phyloP scores from a whole-genome alignment of 2,888 invertebrate species.

The Chrysolina oricalcia region DNA sequence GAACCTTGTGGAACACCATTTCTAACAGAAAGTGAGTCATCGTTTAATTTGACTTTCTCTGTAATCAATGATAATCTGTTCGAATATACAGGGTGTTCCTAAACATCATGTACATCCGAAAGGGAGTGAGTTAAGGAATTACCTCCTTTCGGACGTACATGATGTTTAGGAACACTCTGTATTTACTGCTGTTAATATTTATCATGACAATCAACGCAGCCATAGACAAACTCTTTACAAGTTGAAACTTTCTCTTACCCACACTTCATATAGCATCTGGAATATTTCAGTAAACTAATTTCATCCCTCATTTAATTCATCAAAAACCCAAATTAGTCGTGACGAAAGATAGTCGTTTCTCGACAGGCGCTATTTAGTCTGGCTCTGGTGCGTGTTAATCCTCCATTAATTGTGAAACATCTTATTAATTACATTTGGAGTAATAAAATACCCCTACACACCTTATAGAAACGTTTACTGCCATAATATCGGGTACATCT shows the following conservation, averaged over 20 bases:
- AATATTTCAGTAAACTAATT: not conserved
- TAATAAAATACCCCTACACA: constrained; percentile 55
- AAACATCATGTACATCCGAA: too few relatives aligned
- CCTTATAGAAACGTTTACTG: constrained; percentile 31
- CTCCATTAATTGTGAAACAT: constrained; percentile 49
- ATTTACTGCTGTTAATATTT: too few relatives aligned
- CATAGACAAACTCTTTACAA: too few relatives aligned
- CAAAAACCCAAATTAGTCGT: constrained; percentile 20
- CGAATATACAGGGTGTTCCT: too few relatives aligned
- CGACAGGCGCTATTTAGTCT: constrained; percentile 31
- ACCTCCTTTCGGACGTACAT: too few relatives aligned
- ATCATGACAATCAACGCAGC: too few relatives aligned
- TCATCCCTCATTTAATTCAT: constrained; percentile 17
- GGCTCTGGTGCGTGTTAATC: constrained; percentile 47
- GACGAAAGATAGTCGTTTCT: constrained; percentile 16
- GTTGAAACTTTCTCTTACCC: not conserved
- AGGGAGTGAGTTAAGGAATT: too few relatives aligned
- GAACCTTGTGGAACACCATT: too few relatives aligned
- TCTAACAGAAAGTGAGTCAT: too few relatives aligned
- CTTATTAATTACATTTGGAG: constrained; percentile 55
- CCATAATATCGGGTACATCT: constrained; percentile 23
- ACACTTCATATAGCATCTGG: not conserved
- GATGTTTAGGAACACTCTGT: too few relatives aligned
- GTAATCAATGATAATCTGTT: too few relatives aligned
- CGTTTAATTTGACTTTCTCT: too few relatives aligned